Evolutionary conservation across 2,797 vertebrate genomes (phyloP).

Genomic region (Sandelia bainsii): DNA sequence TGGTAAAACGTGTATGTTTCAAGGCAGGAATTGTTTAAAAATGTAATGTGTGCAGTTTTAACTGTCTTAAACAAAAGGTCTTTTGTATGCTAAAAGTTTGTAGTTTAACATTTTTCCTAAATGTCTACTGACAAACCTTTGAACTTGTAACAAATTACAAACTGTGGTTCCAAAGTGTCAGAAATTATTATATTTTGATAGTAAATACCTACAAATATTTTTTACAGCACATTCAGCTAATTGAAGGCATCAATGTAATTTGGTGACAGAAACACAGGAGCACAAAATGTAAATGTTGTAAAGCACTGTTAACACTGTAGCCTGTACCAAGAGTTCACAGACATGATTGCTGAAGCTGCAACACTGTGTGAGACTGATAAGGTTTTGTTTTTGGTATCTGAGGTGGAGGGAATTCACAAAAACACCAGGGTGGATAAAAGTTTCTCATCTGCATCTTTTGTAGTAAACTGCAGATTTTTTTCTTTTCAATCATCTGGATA

Average conservation of each 20-base stretch:
- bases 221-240: constrained; percentile 45
- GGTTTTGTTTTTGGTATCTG: constrained; percentile 17
- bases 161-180: constrained; percentile 31
- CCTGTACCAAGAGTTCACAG: constrained; percentile 20
- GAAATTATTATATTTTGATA: constrained; percentile 63
- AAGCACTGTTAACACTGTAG: constrained; percentile 41
- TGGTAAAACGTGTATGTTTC: constrained; percentile 55
- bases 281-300: constrained; percentile 57
- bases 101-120: constrained; percentile 56
- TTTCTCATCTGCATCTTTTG: constrained; percentile 19
- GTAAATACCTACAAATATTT: constrained; percentile 56
- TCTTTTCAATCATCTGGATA: constrained; percentile 13
- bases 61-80: constrained; percentile 73
- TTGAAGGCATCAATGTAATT: constrained; percentile 33
- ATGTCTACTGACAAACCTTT: constrained; percentile 60
- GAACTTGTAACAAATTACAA: constrained; percentile 47
- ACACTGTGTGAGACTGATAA: constrained; percentile 28
- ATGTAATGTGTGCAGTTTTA: constrained; percentile 41
- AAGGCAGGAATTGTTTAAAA: constrained; percentile 44
- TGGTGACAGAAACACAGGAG: constrained; percentile 36
- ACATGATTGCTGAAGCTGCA: constrained; percentile 40
- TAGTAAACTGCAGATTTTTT: constrained; percentile 23
- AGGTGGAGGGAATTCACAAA: constrained; percentile 18
- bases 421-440: constrained; percentile 35
- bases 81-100: constrained; percentile 54